Evolutionary conservation across 2,888 invertebrate species (phyloP).

Genomic region (Timema podura): DNA sequence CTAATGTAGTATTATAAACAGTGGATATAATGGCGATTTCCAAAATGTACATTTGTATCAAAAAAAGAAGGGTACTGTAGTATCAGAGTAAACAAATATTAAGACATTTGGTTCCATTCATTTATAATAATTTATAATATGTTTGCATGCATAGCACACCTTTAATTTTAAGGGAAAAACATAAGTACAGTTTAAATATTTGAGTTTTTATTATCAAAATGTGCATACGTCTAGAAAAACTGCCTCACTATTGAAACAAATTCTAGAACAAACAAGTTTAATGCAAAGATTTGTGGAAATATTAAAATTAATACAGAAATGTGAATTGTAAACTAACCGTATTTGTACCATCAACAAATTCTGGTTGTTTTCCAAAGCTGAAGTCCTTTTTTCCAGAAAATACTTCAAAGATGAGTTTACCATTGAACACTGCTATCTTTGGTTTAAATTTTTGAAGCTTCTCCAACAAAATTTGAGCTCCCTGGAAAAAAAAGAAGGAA

Average conservation of each 20-base stretch:
- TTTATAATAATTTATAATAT: too few relatives aligned
- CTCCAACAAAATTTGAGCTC: conserved; percentile 74
- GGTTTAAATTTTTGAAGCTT: conserved; percentile 90
- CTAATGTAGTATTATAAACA: too few relatives aligned
- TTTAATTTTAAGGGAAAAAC: too few relatives aligned
- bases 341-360: conserved; percentile 87
- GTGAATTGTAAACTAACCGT: conserved; percentile 83
- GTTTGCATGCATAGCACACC: too few relatives aligned
- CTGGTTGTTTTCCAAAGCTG: conserved; percentile 93
- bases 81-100: too few relatives aligned
- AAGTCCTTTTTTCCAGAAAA: conserved; percentile 97
- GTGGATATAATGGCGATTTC: too few relatives aligned
- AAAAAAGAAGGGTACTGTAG: too few relatives aligned
- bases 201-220: background rate
- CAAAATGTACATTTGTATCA: too few relatives aligned
- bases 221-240: background rate
- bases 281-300: background rate
- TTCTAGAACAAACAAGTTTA: background rate
- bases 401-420: conserved; percentile 97
- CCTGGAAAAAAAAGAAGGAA: conserved; percentile 26
- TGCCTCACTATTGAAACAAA: too few relatives aligned
- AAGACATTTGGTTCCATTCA: too few relatives aligned
- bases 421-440: conserved; percentile 96
- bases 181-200: background rate
- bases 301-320: conserved; percentile 5